phyloP scores from a whole-genome alignment of 1,140 invertebrate species.

The Leguminivora glycinivorella region DNA sequence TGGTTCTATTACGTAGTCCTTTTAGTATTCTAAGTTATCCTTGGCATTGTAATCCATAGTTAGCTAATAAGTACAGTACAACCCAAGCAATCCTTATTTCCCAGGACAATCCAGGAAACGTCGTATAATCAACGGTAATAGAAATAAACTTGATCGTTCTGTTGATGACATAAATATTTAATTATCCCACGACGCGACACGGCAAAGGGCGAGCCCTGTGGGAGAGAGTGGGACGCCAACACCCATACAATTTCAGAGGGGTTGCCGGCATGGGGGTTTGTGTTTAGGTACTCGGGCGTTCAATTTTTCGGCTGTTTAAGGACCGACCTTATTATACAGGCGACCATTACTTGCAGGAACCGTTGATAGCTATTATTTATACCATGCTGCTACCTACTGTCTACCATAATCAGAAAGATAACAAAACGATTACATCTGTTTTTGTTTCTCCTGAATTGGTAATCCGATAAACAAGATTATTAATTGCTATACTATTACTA shows the following conservation, averaged over 20 bases:
- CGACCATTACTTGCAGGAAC: slow-evolving; percentile 24
- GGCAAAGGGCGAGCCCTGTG: slow-evolving; percentile 55
- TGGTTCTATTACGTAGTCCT: neutral
- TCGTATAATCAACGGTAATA: slow-evolving; percentile 24
- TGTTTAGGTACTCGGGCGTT: slow-evolving; percentile 29
- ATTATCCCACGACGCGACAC: slow-evolving; percentile 69
- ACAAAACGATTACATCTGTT: neutral
- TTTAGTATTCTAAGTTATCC: neutral
- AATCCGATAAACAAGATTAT: no score
- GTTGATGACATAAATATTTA: slow-evolving; percentile 76
- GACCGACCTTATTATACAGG: slow-evolving; percentile 16
- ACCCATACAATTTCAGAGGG: slow-evolving; percentile 53
- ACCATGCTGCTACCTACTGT: neutral
- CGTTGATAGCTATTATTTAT: slow-evolving; percentile 20
- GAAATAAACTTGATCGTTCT: slow-evolving; percentile 32
- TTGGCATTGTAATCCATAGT: no score
- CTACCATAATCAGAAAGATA: neutral
- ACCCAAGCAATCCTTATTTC: neutral
- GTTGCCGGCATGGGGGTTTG: slow-evolving; percentile 66
- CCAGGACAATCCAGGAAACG: slow-evolving; percentile 8
- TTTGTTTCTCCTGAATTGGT: neutral
- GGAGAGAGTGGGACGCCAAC: slow-evolving; percentile 55
- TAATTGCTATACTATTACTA: no score
- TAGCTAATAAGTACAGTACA: neutral
- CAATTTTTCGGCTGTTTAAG: slow-evolving; percentile 28